These are phyloP conservation scores for Dryadula phaetusa DNA, from an alignment of 2,888 invertebrate genomes.

Conservation along the genomic window DNA sequence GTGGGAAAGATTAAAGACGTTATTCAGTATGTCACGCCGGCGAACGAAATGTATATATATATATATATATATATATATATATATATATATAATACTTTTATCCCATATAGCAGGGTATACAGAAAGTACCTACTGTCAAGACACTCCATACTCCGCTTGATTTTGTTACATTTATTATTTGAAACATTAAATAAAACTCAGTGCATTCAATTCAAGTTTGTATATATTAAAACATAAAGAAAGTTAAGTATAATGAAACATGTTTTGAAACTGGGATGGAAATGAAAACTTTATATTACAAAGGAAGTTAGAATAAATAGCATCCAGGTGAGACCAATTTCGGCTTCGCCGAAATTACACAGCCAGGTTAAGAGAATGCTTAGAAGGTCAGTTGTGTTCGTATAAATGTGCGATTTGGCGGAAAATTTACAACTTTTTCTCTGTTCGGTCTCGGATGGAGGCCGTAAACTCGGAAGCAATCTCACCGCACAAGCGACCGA, in stretches of 20 bases:
- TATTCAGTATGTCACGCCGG: constrained; percentile 68
- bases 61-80: too few species aligned
- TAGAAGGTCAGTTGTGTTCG: constrained; percentile 71
- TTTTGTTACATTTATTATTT: too few species aligned
- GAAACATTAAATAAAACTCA: too few species aligned
- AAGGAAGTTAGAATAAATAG: constrained; percentile 33
- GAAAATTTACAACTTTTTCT: constrained; percentile 81
- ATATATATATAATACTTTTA: too few species aligned
- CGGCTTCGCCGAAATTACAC: constrained; percentile 61
- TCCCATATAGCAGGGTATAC: too few species aligned
- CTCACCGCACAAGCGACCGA: constrained; percentile 67
- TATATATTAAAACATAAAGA: neutral
- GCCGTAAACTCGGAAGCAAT: constrained; percentile 80
- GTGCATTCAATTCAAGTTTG: too few species aligned
- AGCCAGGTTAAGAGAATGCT: constrained; percentile 54
- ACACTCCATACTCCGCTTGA: too few species aligned
- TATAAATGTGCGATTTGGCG: constrained; percentile 78
- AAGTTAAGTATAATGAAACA: constrained; percentile 10
- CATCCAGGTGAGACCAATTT: constrained; percentile 66
- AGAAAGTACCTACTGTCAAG: too few species aligned
- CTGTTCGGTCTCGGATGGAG: constrained; percentile 65
- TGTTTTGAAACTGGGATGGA: neutral
- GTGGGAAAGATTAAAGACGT: constrained; percentile 64
- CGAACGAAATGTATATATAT: constrained; percentile 70
- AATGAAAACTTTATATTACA: constrained; percentile 28